phyloP scores from a whole-genome alignment of 2,888 invertebrate genomes.

The Thysanoteuthis rhombus region DNA sequence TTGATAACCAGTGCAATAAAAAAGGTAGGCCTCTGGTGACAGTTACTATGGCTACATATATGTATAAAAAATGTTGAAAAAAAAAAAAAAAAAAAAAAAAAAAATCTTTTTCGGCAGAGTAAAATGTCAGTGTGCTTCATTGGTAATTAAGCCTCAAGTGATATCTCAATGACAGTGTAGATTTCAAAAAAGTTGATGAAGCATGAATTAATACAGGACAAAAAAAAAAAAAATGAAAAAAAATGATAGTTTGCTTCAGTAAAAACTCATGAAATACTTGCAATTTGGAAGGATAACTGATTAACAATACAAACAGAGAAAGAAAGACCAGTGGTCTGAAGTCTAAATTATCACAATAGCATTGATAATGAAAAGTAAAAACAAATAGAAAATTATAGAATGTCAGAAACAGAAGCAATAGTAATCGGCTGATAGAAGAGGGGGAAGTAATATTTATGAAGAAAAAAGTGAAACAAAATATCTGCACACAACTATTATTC shows the following conservation, averaged over 20 bases:
- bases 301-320: neutral
- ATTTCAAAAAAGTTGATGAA: neutral
- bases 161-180: neutral
- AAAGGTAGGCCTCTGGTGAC: neutral
- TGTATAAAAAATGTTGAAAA: too few relatives aligned
- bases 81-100: neutral
- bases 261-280: neutral
- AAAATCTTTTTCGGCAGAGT: neutral
- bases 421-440: neutral
- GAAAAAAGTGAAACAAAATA: neutral
- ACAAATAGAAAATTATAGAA: neutral
- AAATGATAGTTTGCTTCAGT: neutral
- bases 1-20: neutral
- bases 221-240: neutral
- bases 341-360: neutral
- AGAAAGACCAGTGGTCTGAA: neutral
- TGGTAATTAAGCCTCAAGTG: neutral
- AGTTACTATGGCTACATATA: neutral
- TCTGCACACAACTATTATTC: neutral
- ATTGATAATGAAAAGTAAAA: neutral
- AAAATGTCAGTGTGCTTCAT: neutral
- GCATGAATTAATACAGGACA: neutral
- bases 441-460: too few relatives aligned
- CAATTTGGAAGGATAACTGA: neutral
- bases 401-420: neutral